These are phyloP conservation scores for Apis cerana DNA, from an alignment of 1,140 invertebrate genomes.

Conservation along the genomic window DNA sequence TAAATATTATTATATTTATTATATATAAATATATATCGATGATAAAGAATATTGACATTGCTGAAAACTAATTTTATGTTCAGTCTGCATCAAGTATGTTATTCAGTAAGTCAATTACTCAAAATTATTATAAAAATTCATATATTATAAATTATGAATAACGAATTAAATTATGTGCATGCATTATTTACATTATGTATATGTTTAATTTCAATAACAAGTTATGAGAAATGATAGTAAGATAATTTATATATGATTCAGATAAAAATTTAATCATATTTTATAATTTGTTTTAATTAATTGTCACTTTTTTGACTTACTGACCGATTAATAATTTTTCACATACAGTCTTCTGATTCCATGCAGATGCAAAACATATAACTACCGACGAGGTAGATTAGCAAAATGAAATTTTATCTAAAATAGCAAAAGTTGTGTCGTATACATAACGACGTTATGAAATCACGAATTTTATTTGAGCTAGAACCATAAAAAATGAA, in stretches of 20 bases:
- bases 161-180: conserved; percentile 6
- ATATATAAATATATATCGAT: not conserved
- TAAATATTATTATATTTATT: too few relatives aligned
- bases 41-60: conserved; percentile 18
- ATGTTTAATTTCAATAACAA: not conserved
- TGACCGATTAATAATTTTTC: conserved; percentile 22
- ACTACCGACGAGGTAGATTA: conserved; percentile 55
- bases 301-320: conserved; percentile 28
- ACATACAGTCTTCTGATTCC: conserved; percentile 20
- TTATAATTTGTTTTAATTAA: not conserved
- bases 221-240: not conserved
- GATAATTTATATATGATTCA: too few relatives aligned
- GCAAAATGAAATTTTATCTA: conserved; percentile 44
- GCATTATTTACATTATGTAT: conserved; percentile 6
- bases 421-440: conserved; percentile 23
- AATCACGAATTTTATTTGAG: conserved; percentile 43
- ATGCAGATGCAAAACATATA: conserved; percentile 27
- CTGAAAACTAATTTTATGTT: conserved; percentile 31
- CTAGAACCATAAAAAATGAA: conserved; percentile 33
- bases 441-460: not conserved
- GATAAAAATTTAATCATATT: not conserved
- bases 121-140: not conserved
- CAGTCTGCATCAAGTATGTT: conserved; percentile 30
- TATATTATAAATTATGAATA: conserved; percentile 9
- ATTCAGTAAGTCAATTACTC: conserved; percentile 21